Evolutionary conservation across 2,888 invertebrate genomes (phyloP).

Genomic region (Imbricaverruca yamaguchii): DNA sequence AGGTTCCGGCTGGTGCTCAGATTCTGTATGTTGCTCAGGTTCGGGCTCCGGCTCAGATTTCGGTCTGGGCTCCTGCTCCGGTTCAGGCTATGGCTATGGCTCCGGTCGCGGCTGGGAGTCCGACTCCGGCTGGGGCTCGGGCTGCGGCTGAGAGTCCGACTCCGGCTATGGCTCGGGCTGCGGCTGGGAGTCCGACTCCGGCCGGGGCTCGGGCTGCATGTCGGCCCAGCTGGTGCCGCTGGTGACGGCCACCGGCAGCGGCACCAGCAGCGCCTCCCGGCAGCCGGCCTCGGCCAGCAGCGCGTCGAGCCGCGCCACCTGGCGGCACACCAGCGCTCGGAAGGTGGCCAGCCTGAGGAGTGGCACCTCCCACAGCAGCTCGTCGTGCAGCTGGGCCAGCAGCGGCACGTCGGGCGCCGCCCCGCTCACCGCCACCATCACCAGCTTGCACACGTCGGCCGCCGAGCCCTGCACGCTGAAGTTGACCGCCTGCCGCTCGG

Average conservation of each 20-base stretch:
- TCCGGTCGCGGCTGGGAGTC: too few relatives aligned
- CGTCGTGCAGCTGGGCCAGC: constrained; percentile 30
- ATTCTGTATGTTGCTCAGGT: too few relatives aligned
- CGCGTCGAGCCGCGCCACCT: constrained; percentile 26
- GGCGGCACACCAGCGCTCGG: constrained; percentile 14
- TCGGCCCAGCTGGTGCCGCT: constrained; percentile 27
- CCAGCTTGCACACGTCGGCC: constrained; percentile 30
- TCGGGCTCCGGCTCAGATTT: too few relatives aligned
- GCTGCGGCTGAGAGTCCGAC: neutral
- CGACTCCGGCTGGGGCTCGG: too few relatives aligned
- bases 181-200: too few relatives aligned
- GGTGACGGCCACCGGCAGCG: constrained; percentile 27
- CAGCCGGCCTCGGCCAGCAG: constrained; percentile 26
- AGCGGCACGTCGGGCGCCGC: constrained; percentile 25
- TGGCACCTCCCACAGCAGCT: constrained; percentile 29
- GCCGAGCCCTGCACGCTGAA: constrained; percentile 32
- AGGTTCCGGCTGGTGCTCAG: too few relatives aligned
- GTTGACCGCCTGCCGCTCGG: constrained; percentile 32
- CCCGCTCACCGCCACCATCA: constrained; percentile 27
- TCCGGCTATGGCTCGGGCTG: too few relatives aligned
- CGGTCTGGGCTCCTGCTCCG: too few relatives aligned
- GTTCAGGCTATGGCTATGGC: too few relatives aligned
- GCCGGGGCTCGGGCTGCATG: neutral
- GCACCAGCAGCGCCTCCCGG: constrained; percentile 26
- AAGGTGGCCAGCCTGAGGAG: neutral